Conservation (phyloP, 2,888 invertebrate genomes). For the Nemotelus pantherinus region DNA sequence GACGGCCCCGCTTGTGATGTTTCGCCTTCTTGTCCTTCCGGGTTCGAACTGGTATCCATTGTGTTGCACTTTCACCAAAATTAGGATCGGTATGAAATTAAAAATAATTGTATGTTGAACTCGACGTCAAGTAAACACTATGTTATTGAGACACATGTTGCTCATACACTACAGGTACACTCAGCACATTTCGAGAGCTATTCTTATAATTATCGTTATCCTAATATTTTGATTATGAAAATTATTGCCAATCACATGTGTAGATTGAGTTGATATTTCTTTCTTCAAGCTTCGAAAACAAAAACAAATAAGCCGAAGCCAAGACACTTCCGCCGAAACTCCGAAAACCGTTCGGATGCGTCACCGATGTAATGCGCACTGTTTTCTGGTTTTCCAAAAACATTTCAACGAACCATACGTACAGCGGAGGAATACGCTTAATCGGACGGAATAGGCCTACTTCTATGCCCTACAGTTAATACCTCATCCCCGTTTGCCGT, state of each 20-base stretch:
- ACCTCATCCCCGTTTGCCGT: constrained; percentile 14
- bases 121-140: constrained; percentile 26
- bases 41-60: constrained; percentile 26
- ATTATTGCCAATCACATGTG: too few relatives aligned
- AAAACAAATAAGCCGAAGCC: background rate
- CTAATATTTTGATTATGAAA: too few relatives aligned
- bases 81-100: background rate
- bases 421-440: background rate
- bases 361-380: constrained; percentile 49
- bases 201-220: too few relatives aligned
- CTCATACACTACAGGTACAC: background rate
- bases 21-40: constrained; percentile 25
- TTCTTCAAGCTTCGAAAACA: background rate
- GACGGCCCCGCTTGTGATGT: background rate
- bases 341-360: constrained; percentile 34
- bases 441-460: constrained; percentile 43
- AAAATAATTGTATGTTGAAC: background rate
- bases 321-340: background rate
- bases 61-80: background rate
- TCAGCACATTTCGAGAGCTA: background rate
- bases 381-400: constrained; percentile 47
- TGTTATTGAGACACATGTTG: constrained; percentile 13
- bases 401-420: constrained; percentile 44
- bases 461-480: constrained; percentile 39
- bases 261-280: background rate